Conservation (phyloP, 2,888 invertebrate species). For the Lepidochrysops patricia region DNA sequence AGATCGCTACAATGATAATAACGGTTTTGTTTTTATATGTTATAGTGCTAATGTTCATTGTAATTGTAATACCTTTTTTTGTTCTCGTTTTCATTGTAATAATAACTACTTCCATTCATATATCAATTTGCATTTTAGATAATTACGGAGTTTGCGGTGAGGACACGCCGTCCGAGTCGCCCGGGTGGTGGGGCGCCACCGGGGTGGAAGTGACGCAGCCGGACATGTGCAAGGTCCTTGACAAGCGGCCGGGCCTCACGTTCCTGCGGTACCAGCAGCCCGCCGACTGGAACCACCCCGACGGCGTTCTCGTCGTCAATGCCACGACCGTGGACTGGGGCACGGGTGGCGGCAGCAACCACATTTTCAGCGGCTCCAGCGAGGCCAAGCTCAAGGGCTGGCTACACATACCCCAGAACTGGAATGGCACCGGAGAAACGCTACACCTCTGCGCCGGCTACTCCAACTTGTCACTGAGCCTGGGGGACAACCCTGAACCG, state of each 20-base stretch:
- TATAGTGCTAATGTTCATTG: background rate
- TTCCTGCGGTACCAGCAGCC: constrained; percentile 92
- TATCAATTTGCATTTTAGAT: constrained; percentile 49
- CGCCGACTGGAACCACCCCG: constrained; percentile 90
- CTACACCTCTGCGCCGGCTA: constrained; percentile 86
- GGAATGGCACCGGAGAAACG: constrained; percentile 80
- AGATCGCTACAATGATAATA: background rate
- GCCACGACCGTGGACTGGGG: constrained; percentile 88
- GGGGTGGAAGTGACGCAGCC: constrained; percentile 84
- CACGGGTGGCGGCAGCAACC: constrained; percentile 79
- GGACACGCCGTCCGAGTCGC: constrained; percentile 85
- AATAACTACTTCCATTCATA: background rate
- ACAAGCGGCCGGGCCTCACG: constrained; percentile 90
- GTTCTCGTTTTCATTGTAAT: too few relatives aligned
- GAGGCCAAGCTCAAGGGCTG: constrained; percentile 88
- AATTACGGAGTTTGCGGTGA: constrained; percentile 90
- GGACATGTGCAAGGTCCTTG: constrained; percentile 84
- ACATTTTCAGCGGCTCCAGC: constrained; percentile 80
- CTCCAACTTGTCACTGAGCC: constrained; percentile 79
- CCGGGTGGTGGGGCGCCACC: constrained; percentile 93
- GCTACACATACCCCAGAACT: constrained; percentile 83
- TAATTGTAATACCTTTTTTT: too few relatives aligned
- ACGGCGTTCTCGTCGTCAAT: constrained; percentile 89
- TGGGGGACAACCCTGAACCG: constrained; percentile 65
- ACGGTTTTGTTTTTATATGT: background rate